phyloP scores from a whole-genome alignment of 2,888 invertebrate genomes.

The Vannuccia rotundouncinata region DNA sequence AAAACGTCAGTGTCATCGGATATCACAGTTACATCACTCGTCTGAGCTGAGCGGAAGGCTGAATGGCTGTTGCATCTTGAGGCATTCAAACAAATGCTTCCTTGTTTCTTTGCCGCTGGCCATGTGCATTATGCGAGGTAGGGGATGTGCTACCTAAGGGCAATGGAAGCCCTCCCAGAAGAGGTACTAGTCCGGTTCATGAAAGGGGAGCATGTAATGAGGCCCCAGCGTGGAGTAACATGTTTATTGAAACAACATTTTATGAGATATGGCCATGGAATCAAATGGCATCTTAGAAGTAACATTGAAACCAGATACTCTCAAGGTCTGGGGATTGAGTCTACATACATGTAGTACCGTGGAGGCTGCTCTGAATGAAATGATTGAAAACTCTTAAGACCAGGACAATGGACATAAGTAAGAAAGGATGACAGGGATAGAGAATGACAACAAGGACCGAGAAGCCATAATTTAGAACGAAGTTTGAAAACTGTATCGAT shows the following conservation, averaged over 20 bases:
- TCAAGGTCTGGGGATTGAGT: conserved; percentile 21
- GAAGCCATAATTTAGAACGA: conserved; percentile 19
- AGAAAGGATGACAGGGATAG: conserved; percentile 5
- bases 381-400: conserved; percentile 11
- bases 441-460: conserved; percentile 16
- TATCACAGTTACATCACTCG: too few species aligned
- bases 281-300: conserved; percentile 13
- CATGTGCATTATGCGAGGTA: conserved; percentile 9
- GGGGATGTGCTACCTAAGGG: conserved; percentile 23
- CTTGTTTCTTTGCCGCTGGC: neutral
- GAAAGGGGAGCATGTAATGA: conserved; percentile 24
- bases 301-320: conserved; percentile 9
- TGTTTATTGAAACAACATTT: conserved; percentile 26
- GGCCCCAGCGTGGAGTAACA: conserved; percentile 13
- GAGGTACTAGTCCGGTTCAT: conserved; percentile 26
- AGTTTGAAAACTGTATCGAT: conserved; percentile 27
- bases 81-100: neutral
- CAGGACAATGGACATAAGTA: conserved; percentile 16
- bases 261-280: conserved; percentile 14
- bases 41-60: neutral
- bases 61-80: neutral
- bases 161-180: conserved; percentile 26
- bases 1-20: too few species aligned
- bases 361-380: conserved; percentile 24
- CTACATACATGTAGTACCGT: conserved; percentile 21